Evolutionary conservation across 1,140 invertebrate species (phyloP), one percentile per base, ranked within the genome.

Genomic region (Ladona fulva): DNA sequence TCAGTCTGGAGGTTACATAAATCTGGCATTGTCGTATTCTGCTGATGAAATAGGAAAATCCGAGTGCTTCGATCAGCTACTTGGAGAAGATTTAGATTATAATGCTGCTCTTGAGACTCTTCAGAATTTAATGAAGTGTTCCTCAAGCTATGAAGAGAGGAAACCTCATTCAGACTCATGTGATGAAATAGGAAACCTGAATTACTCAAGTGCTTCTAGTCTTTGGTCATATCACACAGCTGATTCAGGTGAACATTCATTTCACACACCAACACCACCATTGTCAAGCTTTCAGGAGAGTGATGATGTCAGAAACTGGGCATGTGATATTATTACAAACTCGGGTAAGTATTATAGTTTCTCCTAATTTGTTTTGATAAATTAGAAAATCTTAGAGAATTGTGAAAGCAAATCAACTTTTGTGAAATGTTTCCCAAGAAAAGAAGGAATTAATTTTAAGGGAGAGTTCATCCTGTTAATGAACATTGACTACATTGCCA

Each of bases 1-100:
- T 66, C 44, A 76, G 14, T 78, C 78, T 24, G 78, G 78, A 25
- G 78, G 78, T 37, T 78, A 78, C 76, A 74, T 78, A 19, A 78
- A 78, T 29, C 42, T 74, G 10, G 78, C 78, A 14, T 22, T 78
- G 37, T 78, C 78, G 14, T 10, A 66, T 19, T 78, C 78, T 0
- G 42, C 12, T 29, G 78, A 78, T 44, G 78, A 78, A 37, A 25
- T 76, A 29, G 42, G 24, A n/a, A 16, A 66, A 66, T 66, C 52
- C 14, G 14, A 22, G 14, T 16, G 52, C 52, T 66, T 66, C 14
- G 52, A 66, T 66, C 52, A 66, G 5, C 12, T 78, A n/a, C 29
- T n/a, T 5, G 25, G 66, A 19, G 25, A 78, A 75, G 77, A 78
- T 74, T 74, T 74, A n/a, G 77, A 78, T 74, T 78, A 78, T 74